Base-by-base conservation (phyloP, 2,888 invertebrate species). In the Melinaea marsaeus region DNA sequence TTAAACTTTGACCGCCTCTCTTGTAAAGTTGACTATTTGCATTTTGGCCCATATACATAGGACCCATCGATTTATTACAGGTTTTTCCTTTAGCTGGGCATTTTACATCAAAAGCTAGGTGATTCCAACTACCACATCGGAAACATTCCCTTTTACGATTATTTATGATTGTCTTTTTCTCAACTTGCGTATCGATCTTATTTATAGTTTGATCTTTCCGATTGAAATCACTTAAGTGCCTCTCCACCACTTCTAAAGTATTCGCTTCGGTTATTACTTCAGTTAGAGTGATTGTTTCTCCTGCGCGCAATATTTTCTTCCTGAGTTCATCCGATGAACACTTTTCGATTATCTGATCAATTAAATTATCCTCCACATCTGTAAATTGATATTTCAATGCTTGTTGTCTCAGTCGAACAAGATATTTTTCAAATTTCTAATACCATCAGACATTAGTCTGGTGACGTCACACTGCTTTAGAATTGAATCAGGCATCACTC, bases 301-400 rank as follows among this genome's bases (percentile, higher is more conserved):
- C 67, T 0, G 57, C 33, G 9, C 11, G n/a, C 32, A 71, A 58
- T 33, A 67, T 69, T 60, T 68, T 71, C n/a, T 70, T 71, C 5
- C 65, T 32, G 9, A 66, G 42, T 33, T 69, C 65, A 7, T 13
- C 13, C n/a, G 61, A 64, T 2, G 11, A 3, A 51, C 69, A 68
- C 56, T 67, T 69, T 42, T 70, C 71, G 4, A 57, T 58, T 13
- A 69, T 64, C 47, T 68, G 71, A 54, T 70, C 71, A 11, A 72
- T 61, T 0, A 71, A 32, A 9, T 69, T 35, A 5, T 70, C 64
- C 7, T 70, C 64, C 34, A 22, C 2, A 9, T 63, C 45, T n/a
- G 13, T 2, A 60, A 69, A 70, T 57, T 68, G 22, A 37, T 69
- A 72, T 64, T 68, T 69, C 7, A 22, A 35, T 9, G 61, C 58